Conservation (phyloP, 2,797 vertebrate species). For the Muraenolepis orangiensis region DNA sequence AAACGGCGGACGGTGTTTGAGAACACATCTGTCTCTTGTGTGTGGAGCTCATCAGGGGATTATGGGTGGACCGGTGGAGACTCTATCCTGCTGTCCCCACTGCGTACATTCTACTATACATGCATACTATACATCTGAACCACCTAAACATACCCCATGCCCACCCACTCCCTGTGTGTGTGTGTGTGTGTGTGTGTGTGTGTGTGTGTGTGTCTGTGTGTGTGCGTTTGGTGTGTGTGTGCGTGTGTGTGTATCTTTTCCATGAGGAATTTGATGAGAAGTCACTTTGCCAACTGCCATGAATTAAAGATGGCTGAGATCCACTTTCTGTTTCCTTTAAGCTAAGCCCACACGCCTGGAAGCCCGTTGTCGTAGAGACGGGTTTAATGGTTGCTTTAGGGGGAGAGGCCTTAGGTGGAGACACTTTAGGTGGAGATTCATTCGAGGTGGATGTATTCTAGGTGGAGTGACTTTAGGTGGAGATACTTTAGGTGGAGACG, state of each 20-base stretch:
- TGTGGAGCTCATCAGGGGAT: conserved; percentile 22
- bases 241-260: conserved; percentile 1
- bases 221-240: not conserved
- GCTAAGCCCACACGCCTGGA: not conserved
- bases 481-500: no score
- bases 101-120: no score
- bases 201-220: conserved; percentile 1
- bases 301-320: conserved; percentile 3
- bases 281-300: no score
- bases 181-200: conserved; percentile 4
- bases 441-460: no score
- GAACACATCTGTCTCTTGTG: conserved; percentile 34
- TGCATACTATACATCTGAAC: conserved; percentile 23
- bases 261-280: conserved; percentile 2
- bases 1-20: conserved; percentile 19
- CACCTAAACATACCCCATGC: conserved; percentile 33
- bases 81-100: conserved; percentile 19
- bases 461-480: no score
- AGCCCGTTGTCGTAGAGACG: no score
- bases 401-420: no score
- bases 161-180: conserved; percentile 12
- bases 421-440: no score
- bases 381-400: not conserved
- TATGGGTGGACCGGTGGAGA: conserved; percentile 17
- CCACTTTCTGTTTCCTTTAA: not conserved